Percentiles rank a stretch among this genome's conserved stretches.
Evolutionary conservation across 2,113 vertebrate genomes (phyloP).

Genomic region (Promerops cafer): DNA sequence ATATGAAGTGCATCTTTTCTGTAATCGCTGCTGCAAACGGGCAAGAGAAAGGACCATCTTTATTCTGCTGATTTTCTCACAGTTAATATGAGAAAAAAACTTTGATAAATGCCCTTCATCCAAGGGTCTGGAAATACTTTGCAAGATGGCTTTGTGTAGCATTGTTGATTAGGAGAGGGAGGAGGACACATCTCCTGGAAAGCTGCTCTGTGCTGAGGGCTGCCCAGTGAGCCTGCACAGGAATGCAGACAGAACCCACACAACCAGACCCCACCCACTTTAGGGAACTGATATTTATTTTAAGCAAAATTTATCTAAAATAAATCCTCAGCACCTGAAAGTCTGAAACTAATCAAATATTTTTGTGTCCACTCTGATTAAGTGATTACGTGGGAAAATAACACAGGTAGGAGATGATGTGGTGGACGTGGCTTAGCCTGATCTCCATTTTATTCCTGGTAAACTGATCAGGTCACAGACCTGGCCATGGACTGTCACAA

Average conservation of each 20-base stretch:
- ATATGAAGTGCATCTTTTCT: not conserved
- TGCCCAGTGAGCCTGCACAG: not conserved
- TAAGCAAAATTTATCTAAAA: not conserved
- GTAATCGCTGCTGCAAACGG: not conserved
- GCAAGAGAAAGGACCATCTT: not conserved
- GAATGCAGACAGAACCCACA: not conserved
- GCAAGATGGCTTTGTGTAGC: not conserved
- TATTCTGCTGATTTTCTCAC: not conserved
- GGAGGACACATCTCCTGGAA: not conserved
- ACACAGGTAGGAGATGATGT: not conserved
- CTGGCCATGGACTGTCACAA: rapidly evolving
- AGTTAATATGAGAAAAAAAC: not conserved
- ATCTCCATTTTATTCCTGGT: not conserved
- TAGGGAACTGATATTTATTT: not conserved
- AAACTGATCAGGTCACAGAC: not conserved
- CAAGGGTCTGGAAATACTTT: not conserved
- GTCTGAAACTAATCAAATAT: not conserved
- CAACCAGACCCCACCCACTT: not conserved
- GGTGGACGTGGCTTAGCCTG: not conserved
- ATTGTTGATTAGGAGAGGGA: not conserved
- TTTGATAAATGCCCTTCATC: not conserved
- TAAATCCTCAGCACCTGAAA: not conserved
- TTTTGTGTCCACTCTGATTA: not conserved
- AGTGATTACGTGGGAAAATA: not conserved
- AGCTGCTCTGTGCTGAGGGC: not conserved